Percentiles rank a stretch among this genome's conserved stretches.
phyloP scores from a whole-genome alignment of 2,797 vertebrate species.

The Rhabdomys pumilio region DNA sequence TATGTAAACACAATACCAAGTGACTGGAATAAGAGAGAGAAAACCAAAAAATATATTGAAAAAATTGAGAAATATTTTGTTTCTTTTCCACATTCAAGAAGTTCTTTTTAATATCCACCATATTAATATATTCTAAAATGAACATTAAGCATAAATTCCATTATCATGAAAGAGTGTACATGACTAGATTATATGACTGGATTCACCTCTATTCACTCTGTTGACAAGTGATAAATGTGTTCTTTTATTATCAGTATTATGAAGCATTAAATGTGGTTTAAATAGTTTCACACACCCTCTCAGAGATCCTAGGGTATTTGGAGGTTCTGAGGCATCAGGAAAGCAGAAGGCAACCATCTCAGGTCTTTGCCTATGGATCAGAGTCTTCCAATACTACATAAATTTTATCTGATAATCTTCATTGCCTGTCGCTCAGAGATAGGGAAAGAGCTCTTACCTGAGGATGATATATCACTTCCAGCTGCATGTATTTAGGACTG shows the following conservation, averaged over 20 bases:
- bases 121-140: neutral
- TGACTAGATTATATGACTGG: neutral
- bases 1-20: conserved; percentile 26
- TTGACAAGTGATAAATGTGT: neutral
- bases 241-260: conserved; percentile 1
- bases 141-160: neutral
- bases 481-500: conserved; percentile 27
- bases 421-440: conserved; percentile 27
- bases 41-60: neutral
- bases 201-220: neutral
- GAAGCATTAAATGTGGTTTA: neutral
- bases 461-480: neutral
- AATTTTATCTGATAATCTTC: neutral
- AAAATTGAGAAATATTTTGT: neutral
- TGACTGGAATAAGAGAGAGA: neutral
- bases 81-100: conserved; percentile 38
- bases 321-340: neutral
- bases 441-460: conserved; percentile 1
- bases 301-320: neutral
- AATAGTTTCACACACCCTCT: neutral
- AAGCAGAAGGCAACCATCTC: neutral
- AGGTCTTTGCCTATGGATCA: neutral
- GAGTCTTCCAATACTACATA: neutral
- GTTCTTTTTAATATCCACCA: neutral
- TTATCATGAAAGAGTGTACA: neutral